Conservation (phyloP, 1,140 invertebrate species). For the Bicyclus anynana region DNA sequence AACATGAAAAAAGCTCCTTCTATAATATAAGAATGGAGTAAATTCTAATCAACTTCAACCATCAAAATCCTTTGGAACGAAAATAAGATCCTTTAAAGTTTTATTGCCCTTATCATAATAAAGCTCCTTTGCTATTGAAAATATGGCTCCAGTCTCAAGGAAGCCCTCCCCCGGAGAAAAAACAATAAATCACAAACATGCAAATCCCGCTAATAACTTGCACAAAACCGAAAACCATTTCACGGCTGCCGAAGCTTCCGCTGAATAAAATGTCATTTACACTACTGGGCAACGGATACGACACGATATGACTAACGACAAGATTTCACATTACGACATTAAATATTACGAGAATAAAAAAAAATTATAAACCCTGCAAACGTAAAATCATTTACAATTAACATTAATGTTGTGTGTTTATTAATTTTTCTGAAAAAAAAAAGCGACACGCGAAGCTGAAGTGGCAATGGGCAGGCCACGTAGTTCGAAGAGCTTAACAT, state of each 20-base stretch:
- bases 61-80: not conserved
- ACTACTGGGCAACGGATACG: constrained; percentile 17
- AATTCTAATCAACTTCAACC: not conserved
- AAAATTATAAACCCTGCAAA: no score
- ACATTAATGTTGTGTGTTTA: no score
- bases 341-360: no score
- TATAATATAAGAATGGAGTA: not conserved
- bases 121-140: constrained; percentile 34
- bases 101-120: constrained; percentile 40
- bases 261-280: constrained; percentile 27
- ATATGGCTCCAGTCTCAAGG: constrained; percentile 41
- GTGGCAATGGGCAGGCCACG: no score
- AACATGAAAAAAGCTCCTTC: no score
- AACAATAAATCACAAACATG: constrained; percentile 76
- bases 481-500: no score
- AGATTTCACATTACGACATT: no score
- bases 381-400: no score
- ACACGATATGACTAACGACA: constrained; percentile 16
- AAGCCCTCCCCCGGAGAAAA: constrained; percentile 32
- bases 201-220: constrained; percentile 75
- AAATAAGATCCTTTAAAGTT: constrained; percentile 31
- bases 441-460: no score
- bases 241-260: constrained; percentile 58
- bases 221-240: constrained; percentile 76
- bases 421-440: no score